phyloP scores from a whole-genome alignment of 2,797 vertebrate genomes.

The Gymnothorax javanicus region DNA sequence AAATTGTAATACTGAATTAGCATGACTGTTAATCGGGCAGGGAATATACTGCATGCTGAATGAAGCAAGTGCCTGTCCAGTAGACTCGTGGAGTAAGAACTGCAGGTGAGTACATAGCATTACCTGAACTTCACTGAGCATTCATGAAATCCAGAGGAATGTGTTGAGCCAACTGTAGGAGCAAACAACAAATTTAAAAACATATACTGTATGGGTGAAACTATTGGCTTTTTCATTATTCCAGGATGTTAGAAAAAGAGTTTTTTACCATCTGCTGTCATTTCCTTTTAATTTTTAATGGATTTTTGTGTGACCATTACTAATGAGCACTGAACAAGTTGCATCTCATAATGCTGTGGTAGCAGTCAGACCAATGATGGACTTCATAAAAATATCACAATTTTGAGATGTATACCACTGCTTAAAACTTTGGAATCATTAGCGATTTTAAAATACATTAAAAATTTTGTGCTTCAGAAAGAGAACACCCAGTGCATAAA shows the following conservation, averaged over 20 bases:
- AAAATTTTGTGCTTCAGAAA: too few relatives aligned
- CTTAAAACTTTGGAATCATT: too few relatives aligned
- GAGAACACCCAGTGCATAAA: too few relatives aligned
- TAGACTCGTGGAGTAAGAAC: not conserved
- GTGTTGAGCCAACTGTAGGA: too few relatives aligned
- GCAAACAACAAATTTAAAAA: too few relatives aligned
- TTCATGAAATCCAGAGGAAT: not conserved
- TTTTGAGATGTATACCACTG: too few relatives aligned
- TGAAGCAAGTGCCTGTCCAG: not conserved
- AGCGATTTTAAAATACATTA: too few relatives aligned
- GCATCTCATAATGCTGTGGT: not conserved
- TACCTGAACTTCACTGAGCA: not conserved
- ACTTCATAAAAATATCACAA: not conserved
- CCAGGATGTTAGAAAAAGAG: not conserved
- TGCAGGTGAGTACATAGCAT: not conserved
- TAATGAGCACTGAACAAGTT: not conserved
- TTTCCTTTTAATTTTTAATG: not conserved
- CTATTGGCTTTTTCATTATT: not conserved
- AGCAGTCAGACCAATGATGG: not conserved
- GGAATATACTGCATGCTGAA: not conserved
- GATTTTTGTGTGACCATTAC: not conserved
- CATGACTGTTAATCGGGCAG: not conserved
- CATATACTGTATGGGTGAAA: not conserved
- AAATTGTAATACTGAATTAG: not conserved
- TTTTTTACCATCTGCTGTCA: constrained; percentile 9